Base-by-base conservation (phyloP, 2,888 invertebrate genomes). In the Agonopterix arenella region DNA sequence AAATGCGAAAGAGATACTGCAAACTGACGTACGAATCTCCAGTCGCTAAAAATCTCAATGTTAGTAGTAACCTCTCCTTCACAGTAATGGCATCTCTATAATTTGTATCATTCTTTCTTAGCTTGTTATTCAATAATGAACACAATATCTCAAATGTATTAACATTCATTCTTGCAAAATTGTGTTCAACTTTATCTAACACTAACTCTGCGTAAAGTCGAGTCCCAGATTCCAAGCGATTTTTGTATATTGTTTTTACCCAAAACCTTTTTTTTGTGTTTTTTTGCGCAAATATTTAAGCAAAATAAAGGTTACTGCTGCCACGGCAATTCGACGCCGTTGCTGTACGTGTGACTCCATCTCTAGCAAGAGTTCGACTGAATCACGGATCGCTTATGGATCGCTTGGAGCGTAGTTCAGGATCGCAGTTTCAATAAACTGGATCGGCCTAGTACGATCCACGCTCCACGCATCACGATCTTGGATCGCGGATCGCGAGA, bases 321-420 rank as follows among this genome's bases (percentile, higher is more conserved):
- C 37, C 10, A 37, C 13, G 37, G 37, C 37, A 37, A 37, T 37
- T 37, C 37, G 37, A 51, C 56, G 55, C 52, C 56, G 56, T 47
- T 55, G 56, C 36, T 59, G 57, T 48, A 57, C 59, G 56, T 57
- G 57, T 59, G 56, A 54, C 57, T 54, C 56, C 57, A 59, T 59
- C 41, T 52, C 55, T 36, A 42, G 36, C 51, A 52, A 56, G 52
- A 56, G 51, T 57, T 53, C 18, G 51, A 58, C 53, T 56, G 54
- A 55, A 52, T 59, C 55, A 57, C 37, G 37, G 37, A 37, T 37
- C 37, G 37, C 37, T 49, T 49, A 44, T 43, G 58, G 52, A 54
- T 53, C 54, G 51, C 52, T 54, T 51, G 57, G 54, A 56, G 51
- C 59, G 47, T 38, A 37, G 37, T 52, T 53, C 45, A n/a, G 56